Evolutionary conservation across 1,140 invertebrate species (phyloP).

Genomic region (Caenorhabditis inopinata): DNA sequence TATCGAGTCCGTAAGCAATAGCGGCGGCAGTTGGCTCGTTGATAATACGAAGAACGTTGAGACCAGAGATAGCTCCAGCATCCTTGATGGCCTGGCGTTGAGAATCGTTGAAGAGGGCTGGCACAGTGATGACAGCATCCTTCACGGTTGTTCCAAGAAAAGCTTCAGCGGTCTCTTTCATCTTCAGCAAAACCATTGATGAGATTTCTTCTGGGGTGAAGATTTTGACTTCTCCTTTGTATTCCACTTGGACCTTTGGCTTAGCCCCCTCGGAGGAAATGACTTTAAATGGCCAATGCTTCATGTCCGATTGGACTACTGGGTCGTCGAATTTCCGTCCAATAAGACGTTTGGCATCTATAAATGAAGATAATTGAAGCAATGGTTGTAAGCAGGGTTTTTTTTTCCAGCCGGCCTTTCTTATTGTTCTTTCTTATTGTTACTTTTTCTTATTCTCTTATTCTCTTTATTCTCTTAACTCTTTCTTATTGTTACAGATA

Average conservation of each 20-base stretch:
- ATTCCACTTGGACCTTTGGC: constrained; percentile 66
- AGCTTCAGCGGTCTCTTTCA: constrained; percentile 71
- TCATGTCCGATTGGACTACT: constrained; percentile 87
- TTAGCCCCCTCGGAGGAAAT: constrained; percentile 52
- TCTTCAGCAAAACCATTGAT: constrained; percentile 77
- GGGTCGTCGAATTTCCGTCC: constrained; percentile 87
- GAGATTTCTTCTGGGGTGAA: constrained; percentile 89
- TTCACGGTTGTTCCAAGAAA: constrained; percentile 67
- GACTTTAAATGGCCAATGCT: constrained; percentile 76
- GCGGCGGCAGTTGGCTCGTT: constrained; percentile 79
- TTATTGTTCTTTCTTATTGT: too few species aligned
- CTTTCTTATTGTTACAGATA: too few species aligned
- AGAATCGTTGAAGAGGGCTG: constrained; percentile 74
- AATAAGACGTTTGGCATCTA: constrained; percentile 80
- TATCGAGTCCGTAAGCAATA: constrained; percentile 82
- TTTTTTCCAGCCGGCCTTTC: too few species aligned
- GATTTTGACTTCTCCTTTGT: constrained; percentile 84
- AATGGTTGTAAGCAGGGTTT: too few species aligned
- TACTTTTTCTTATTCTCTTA: too few species aligned
- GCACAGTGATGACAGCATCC: constrained; percentile 65
- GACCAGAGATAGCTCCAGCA: constrained; percentile 73
- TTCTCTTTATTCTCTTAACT: too few species aligned
- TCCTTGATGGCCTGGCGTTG: constrained; percentile 77
- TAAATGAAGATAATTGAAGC: constrained; percentile 58
- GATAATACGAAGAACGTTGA: constrained; percentile 75